Conservation (phyloP, 2,888 invertebrate genomes). For the Lacanobia oleracea region DNA sequence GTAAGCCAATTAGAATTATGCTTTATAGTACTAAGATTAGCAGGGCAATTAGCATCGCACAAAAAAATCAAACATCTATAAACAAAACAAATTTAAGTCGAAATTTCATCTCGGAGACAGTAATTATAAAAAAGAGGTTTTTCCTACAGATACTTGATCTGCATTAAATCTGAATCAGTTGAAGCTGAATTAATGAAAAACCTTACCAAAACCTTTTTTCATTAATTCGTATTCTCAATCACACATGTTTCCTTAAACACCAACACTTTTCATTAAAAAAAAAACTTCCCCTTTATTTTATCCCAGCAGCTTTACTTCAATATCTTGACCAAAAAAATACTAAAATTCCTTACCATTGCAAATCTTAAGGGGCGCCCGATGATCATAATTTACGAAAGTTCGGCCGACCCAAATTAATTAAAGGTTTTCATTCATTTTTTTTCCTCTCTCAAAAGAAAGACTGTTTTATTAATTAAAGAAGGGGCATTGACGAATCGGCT, state of each 20-base stretch:
- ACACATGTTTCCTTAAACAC: slow-evolving; percentile 27
- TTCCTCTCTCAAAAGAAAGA: slow-evolving; percentile 69
- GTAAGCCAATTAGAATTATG: too few relatives aligned
- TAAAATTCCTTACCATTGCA: slow-evolving; percentile 71
- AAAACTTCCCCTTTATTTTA: slow-evolving; percentile 28
- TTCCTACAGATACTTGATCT: too few relatives aligned
- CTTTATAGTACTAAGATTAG: too few relatives aligned
- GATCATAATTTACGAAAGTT: slow-evolving; percentile 84
- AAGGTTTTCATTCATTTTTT: slow-evolving; percentile 86
- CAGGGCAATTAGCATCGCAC: too few relatives aligned
- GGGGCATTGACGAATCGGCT: slow-evolving; percentile 89
- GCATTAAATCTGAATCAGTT: too few relatives aligned
- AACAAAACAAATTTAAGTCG: too few relatives aligned
- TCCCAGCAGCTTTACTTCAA: slow-evolving; percentile 26
- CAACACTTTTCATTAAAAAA: slow-evolving; percentile 44
- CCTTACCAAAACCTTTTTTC: too few relatives aligned
- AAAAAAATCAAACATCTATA: too few relatives aligned
- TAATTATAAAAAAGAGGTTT: too few relatives aligned
- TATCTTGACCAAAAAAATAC: slow-evolving; percentile 30
- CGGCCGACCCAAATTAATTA: slow-evolving; percentile 86
- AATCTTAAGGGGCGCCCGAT: slow-evolving; percentile 78
- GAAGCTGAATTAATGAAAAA: too few relatives aligned
- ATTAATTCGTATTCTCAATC: slow-evolving; percentile 1
- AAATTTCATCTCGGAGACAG: too few relatives aligned
- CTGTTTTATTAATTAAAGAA: slow-evolving; percentile 88